Percentiles rank a stretch among this genome's conserved stretches.
Evolutionary conservation across 2,113 vertebrate genomes (phyloP).

Genomic region (Paramisgurnus dabryanus): DNA sequence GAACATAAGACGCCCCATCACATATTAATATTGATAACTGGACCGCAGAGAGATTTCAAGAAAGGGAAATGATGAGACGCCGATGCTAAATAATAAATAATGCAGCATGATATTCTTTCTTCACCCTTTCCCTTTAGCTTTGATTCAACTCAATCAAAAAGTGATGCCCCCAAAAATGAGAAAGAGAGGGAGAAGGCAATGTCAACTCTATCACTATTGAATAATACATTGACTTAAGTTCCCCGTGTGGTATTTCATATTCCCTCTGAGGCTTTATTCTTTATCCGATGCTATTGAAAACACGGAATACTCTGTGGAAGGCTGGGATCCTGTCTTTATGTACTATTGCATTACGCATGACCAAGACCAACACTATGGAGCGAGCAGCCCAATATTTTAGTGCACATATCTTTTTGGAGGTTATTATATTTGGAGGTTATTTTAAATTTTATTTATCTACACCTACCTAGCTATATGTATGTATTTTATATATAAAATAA

Average conservation of each 20-base stretch:
- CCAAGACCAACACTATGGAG: no score
- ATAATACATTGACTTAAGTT: slow-evolving; percentile 61
- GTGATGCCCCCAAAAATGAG: slow-evolving; percentile 40
- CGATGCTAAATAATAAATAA: slow-evolving; percentile 59
- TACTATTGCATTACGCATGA: neutral
- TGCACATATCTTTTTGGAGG: no score
- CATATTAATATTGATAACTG: slow-evolving; percentile 69
- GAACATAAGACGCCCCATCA: slow-evolving; percentile 65
- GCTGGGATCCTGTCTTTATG: slow-evolving; percentile 18
- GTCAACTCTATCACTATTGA: slow-evolving; percentile 43
- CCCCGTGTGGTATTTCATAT: slow-evolving; percentile 49
- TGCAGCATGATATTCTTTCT: slow-evolving; percentile 43
- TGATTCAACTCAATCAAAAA: slow-evolving; percentile 59
- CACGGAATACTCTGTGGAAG: slow-evolving; percentile 29
- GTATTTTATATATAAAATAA: no score
- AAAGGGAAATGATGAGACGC: slow-evolving; percentile 41
- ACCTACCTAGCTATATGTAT: no score
- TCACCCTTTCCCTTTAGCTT: slow-evolving; percentile 50
- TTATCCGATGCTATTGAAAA: slow-evolving; percentile 24
- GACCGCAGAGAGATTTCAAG: slow-evolving; percentile 43
- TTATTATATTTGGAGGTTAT: no score
- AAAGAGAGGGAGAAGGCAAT: slow-evolving; percentile 31
- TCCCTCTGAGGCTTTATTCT: slow-evolving; percentile 46
- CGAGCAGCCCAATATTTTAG: no score
- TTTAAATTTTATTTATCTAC: no score